Percentiles rank a stretch among this genome's conserved stretches.
Conservation (phyloP, 2,888 invertebrate genomes). For the Trissonchulus latispiculum region DNA sequence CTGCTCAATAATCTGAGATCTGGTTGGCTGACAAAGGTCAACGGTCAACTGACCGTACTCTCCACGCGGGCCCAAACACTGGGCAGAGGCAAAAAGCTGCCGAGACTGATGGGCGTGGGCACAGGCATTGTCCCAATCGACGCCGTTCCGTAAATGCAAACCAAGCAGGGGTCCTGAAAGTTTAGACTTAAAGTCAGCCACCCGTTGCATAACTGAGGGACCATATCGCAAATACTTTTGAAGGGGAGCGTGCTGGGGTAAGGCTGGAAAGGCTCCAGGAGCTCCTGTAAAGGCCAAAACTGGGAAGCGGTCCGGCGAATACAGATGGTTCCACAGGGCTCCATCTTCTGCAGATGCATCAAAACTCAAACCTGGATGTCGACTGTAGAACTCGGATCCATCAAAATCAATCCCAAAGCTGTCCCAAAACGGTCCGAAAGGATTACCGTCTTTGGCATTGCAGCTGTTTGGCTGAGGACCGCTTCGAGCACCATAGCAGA, state of each 20-base stretch:
- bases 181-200: constrained; percentile 60
- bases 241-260: constrained; percentile 63
- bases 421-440: constrained; percentile 98
- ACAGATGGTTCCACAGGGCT: constrained; percentile 24
- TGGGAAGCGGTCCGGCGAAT: constrained; percentile 39
- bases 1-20: constrained; percentile 66
- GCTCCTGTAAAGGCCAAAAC: constrained; percentile 89
- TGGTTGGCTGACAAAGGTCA: constrained; percentile 76
- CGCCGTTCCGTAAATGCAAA: constrained; percentile 84
- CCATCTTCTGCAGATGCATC: background rate
- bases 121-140: constrained; percentile 75
- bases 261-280: constrained; percentile 86
- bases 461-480: constrained; percentile 55
- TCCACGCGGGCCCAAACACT: constrained; percentile 84
- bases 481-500: constrained; percentile 35
- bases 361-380: constrained; percentile 50
- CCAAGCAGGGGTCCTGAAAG: constrained; percentile 71
- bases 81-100: constrained; percentile 83
- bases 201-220: constrained; percentile 55
- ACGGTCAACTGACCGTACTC: constrained; percentile 69
- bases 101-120: constrained; percentile 62
- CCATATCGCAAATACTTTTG: constrained; percentile 76
- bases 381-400: constrained; percentile 77
- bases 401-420: constrained; percentile 70
- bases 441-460: constrained; percentile 94